phyloP scores from a whole-genome alignment of 2,797 vertebrate species.

The Catharus ustulatus region DNA sequence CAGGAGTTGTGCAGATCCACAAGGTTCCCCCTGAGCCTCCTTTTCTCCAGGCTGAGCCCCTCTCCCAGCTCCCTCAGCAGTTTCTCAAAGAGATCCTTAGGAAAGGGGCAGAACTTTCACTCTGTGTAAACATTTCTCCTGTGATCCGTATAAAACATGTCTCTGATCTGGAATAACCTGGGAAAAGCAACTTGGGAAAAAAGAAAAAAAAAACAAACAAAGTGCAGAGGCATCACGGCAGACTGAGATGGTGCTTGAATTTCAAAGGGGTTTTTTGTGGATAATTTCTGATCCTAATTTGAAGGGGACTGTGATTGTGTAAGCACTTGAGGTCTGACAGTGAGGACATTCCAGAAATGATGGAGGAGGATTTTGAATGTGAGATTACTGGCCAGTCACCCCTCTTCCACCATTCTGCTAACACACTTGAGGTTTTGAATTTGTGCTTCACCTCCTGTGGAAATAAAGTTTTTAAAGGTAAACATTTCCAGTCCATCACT shows the following conservation, averaged over 20 bases:
- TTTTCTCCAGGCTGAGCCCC: neutral
- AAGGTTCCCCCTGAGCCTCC: neutral
- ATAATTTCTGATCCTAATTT: neutral
- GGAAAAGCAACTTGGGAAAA: neutral
- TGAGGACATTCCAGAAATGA: neutral
- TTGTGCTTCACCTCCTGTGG: neutral
- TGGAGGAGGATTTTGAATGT: neutral
- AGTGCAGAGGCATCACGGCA: neutral
- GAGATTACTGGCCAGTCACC: neutral
- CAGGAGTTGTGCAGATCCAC: neutral
- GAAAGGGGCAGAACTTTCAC: neutral
- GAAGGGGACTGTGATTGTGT: neutral
- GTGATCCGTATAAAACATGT: neutral
- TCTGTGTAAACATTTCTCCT: neutral
- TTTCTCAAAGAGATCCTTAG: neutral
- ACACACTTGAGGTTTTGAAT: neutral
- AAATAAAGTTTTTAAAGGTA: neutral
- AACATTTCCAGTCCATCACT: neutral
- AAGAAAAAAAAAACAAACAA: neutral
- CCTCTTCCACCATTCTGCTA: neutral
- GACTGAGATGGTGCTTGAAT: neutral
- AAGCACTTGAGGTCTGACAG: neutral
- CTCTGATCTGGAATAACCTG: neutral
- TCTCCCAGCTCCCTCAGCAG: neutral
- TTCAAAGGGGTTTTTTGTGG: neutral